These are phyloP conservation scores for Bolinopsis microptera DNA, from an alignment of 37 sponge, comb jelly and placozoan species.

Conservation along the genomic window DNA sequence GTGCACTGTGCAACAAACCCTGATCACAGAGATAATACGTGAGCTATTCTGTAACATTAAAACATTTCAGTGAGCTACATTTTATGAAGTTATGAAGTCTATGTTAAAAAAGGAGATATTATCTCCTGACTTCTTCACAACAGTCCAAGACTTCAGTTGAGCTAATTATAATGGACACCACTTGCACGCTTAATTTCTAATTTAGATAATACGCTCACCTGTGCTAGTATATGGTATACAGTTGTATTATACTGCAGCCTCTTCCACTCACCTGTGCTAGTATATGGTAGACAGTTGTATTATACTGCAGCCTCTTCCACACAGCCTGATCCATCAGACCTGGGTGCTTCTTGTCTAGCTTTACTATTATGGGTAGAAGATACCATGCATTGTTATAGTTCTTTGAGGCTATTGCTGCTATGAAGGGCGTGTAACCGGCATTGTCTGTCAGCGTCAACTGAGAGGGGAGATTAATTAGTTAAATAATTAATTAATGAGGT, in stretches of 20 bases:
- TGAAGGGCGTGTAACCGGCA: conserved; percentile 62
- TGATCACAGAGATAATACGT: not conserved
- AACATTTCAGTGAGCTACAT: no score
- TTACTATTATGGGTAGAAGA: conserved; percentile 17
- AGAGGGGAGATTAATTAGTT: not conserved
- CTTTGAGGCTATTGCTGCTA: conserved; percentile 51
- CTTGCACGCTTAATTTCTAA: no score
- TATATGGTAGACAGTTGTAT: conserved; percentile 22
- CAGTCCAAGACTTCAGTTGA: no score
- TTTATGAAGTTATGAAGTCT: no score
- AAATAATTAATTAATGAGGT: not conserved
- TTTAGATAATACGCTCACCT: no score
- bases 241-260: not conserved
- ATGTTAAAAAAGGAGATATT: no score
- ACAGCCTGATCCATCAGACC: conserved; percentile 37
- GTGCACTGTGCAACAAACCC: conserved; percentile 21
- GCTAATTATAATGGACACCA: no score
- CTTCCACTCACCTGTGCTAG: conserved; percentile 35
- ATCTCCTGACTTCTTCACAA: no score
- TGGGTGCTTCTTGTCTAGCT: not conserved
- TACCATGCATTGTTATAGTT: conserved; percentile 65
- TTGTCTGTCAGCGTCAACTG: conserved; percentile 24
- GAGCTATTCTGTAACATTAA: no score
- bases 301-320: conserved; percentile 5
- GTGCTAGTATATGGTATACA: conserved; percentile 32